Evolutionary conservation across 2,797 vertebrate species (phyloP).

Genomic region (Tarsius wallacei): DNA sequence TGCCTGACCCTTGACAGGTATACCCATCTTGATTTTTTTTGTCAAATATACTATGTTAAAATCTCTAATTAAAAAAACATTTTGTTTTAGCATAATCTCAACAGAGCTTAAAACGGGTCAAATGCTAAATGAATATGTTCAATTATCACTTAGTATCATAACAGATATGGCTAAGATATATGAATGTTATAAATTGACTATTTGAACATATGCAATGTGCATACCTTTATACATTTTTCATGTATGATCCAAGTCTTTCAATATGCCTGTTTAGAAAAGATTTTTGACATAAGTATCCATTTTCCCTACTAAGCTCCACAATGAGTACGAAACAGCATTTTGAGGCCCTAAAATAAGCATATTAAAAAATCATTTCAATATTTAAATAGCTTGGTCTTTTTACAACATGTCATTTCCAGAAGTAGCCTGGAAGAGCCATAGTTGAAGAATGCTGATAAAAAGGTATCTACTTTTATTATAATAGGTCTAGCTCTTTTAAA

Average conservation of each 20-base stretch:
- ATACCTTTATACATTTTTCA: background rate
- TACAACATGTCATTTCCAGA: slow-evolving; percentile 42
- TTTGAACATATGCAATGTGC: slow-evolving; percentile 20
- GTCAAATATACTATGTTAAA: slow-evolving; percentile 1
- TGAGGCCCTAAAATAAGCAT: background rate
- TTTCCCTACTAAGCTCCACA: slow-evolving; percentile 30
- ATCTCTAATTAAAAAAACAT: background rate
- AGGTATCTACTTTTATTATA: slow-evolving; percentile 67
- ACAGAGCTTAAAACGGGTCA: slow-evolving; percentile 4
- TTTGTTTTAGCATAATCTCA: slow-evolving; percentile 27
- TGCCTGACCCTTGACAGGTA: background rate
- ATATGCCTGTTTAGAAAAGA: background rate
- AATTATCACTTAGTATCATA: background rate
- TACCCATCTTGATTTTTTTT: background rate
- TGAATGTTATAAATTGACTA: background rate
- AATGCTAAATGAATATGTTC: background rate
- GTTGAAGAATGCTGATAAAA: slow-evolving; percentile 43
- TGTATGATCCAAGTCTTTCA: slow-evolving; percentile 21
- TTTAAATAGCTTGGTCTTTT: slow-evolving; percentile 62
- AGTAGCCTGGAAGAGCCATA: slow-evolving; percentile 6
- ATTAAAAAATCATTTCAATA: background rate
- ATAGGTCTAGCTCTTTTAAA: slow-evolving; percentile 48
- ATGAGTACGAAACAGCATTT: background rate
- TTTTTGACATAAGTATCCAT: background rate
- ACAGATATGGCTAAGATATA: slow-evolving; percentile 1